A percentile compares a stretch with the other conserved stretches of the same genome.
phyloP scores from a whole-genome alignment of 2,888 invertebrate genomes.

The Monoplex corrugatus region DNA sequence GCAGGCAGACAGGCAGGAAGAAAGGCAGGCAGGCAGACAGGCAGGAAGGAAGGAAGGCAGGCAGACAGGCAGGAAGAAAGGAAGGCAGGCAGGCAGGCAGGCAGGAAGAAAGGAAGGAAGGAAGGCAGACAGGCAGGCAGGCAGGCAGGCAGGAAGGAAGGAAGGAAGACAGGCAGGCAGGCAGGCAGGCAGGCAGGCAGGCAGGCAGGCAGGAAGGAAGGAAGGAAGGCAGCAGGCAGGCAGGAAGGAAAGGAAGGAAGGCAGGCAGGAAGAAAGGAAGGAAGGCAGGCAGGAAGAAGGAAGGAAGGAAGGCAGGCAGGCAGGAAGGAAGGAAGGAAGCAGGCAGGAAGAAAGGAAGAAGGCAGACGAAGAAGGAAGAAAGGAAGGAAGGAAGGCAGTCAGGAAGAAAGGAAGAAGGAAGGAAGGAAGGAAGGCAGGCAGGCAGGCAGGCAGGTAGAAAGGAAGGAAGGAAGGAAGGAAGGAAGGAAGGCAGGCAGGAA shows the following conservation, averaged over 20 bases:
- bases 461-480: no score
- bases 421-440: not conserved
- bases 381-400: not conserved
- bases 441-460: no score
- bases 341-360: not conserved
- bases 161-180: not conserved
- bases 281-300: not conserved
- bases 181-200: no score
- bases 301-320: not conserved
- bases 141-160: not conserved
- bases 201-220: no score
- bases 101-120: not conserved
- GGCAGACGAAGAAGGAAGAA: not conserved
- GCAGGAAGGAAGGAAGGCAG: not conserved
- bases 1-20: not conserved
- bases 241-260: no score
- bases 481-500: no score
- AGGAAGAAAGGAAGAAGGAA: not conserved
- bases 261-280: no score
- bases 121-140: not conserved
- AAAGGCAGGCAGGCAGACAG: not conserved
- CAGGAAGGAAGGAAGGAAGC: no score
- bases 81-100: not conserved
- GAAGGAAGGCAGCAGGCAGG: no score
- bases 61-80: no score